Evolutionary conservation across 53 echinoderm and acorn worm species (phyloP), one percentile per base, ranked within the genome.

Genomic region (Holothuria leucospilota): DNA sequence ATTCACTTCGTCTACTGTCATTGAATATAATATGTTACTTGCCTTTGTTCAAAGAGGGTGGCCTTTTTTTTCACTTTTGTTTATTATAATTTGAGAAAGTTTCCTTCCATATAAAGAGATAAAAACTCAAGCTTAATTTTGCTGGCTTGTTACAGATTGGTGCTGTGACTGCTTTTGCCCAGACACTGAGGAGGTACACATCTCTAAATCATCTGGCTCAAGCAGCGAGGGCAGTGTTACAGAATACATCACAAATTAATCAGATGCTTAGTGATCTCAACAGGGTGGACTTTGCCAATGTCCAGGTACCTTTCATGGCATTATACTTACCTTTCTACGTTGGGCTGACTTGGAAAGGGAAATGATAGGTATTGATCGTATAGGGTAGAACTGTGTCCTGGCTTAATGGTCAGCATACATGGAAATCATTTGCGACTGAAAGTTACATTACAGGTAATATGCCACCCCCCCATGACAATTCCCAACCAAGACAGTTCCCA

Each of bases 231-330:
- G 98, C 98, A 15, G 98, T 98, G 68, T 88, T 98, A 24, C 98
- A 98, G 89, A 98, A 98, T 68, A 95, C 95, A 27, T 98, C 98
- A 23, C 98, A 98, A 88, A 98, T 98, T 80, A 98, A 93, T 59
- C 98, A 98, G 95, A 98, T 98, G 98, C 89, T 98, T 5, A 98
- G 95, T 73, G 98, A 98, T 86, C 95, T 98, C 69, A 98, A 98
- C 93, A 91, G 98, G 80, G 98, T 98, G 24, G 98, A 98, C 69
- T 98, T 98, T 90, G 98, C 98, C 21, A 98, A 98, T 91, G 98
- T 98, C n/a, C 98, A 98, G 92, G 98, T 98, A 46, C 46, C n/a
- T 46, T 11, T 46, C 46, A 4, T 11, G 8, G 46, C 3, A 46
- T 46, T 11, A 46, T 46, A 46, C 3, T 0, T 46, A 46, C 8